Evolutionary conservation across 1,140 invertebrate genomes (phyloP).

Genomic region (Heterodera schachtii): DNA sequence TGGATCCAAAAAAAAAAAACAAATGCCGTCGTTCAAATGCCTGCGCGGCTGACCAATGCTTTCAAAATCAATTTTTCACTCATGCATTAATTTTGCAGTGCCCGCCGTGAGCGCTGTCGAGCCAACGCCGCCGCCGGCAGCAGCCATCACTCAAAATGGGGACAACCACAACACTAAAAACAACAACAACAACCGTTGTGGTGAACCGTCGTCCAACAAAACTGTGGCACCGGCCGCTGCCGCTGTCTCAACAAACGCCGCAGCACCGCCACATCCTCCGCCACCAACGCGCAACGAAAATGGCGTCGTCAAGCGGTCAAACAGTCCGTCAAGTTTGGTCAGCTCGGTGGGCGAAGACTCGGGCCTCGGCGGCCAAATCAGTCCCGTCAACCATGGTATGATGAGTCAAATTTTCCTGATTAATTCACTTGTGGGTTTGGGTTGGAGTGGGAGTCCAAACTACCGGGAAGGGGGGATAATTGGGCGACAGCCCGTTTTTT

Average conservation of each 20-base stretch:
- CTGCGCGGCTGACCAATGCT: too few relatives aligned
- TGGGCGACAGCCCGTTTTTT: too few relatives aligned
- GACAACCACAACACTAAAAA: too few relatives aligned
- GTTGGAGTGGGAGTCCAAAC: too few relatives aligned
- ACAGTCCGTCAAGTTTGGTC: constrained; percentile 55
- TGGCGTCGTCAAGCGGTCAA: constrained; percentile 53
- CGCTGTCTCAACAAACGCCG: too few relatives aligned
- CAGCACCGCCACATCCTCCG: too few relatives aligned
- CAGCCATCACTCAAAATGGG: not conserved
- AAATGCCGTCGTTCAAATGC: too few relatives aligned
- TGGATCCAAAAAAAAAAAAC: too few relatives aligned
- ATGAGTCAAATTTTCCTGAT: not conserved
- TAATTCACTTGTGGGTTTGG: not conserved
- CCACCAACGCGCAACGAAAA: not conserved
- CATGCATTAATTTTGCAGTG: not conserved
- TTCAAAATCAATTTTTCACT: too few relatives aligned
- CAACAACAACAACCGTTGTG: not conserved
- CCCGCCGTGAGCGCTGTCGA: not conserved
- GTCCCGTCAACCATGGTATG: constrained; percentile 49
- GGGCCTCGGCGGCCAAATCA: constrained; percentile 51
- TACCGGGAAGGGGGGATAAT: not conserved
- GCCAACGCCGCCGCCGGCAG: too few relatives aligned
- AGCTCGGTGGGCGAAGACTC: constrained; percentile 60
- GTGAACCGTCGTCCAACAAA: not conserved
- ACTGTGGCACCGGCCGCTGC: too few relatives aligned